Evolutionary conservation across 2,113 vertebrate genomes (phyloP).

Genomic region (Hepsetus odoe): DNA sequence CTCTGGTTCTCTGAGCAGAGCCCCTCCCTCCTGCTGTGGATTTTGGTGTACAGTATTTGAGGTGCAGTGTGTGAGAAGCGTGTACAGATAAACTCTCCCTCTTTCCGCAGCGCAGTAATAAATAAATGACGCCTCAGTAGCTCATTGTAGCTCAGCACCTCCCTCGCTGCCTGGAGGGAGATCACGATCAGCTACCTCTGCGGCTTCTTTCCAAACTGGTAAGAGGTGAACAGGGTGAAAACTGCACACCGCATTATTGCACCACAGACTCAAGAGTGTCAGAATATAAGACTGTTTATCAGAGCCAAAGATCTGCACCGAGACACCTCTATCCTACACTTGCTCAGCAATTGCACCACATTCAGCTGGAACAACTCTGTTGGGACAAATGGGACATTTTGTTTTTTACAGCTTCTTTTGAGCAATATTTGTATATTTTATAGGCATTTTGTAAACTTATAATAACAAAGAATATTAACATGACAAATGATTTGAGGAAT

Average conservation of each 20-base stretch:
- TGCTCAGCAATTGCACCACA: constrained; percentile 2
- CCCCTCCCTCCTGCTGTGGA: not conserved
- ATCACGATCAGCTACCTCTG: constrained; percentile 62
- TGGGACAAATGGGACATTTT: too few species aligned
- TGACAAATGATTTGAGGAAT: too few species aligned
- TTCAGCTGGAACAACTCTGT: not conserved
- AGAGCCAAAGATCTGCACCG: constrained; percentile 38
- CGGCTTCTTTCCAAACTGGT: constrained; percentile 31
- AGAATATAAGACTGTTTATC: constrained; percentile 32
- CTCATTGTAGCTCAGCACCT: not conserved
- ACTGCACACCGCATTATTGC: not conserved
- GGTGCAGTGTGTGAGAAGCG: constrained; percentile 58
- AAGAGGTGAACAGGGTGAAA: constrained; percentile 1
- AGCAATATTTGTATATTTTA: too few species aligned
- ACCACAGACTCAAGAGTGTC: constrained; percentile 21
- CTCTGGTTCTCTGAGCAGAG: not conserved
- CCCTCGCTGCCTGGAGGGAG: constrained; percentile 38
- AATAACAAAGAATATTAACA: too few species aligned
- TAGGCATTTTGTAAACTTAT: too few species aligned
- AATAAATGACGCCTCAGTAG: constrained; percentile 63
- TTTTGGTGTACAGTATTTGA: constrained; percentile 33
- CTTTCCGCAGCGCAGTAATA: constrained; percentile 57
- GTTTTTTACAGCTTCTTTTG: too few species aligned
- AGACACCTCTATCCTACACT: constrained; percentile 10
- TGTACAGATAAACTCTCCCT: constrained; percentile 61